Conservation (phyloP, 2,888 invertebrate genomes). For the Steinernema hermaphroditum region DNA sequence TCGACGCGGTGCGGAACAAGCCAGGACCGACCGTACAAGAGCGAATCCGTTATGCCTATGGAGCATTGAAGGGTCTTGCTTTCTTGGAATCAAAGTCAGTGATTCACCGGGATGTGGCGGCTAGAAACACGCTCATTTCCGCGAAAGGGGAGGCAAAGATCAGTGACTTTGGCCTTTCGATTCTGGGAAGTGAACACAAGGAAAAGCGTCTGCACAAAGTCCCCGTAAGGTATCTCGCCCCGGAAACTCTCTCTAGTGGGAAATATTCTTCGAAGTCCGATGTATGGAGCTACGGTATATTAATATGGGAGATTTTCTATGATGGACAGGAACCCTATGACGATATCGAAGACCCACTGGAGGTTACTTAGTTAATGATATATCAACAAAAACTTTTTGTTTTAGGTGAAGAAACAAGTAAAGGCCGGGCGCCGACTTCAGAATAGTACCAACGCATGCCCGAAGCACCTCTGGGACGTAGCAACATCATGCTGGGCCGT, state of each 20-base stretch:
- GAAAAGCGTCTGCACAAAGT: conserved; percentile 49
- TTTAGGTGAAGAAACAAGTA: conserved; percentile 21
- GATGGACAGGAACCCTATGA: conserved; percentile 32
- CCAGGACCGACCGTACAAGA: conserved; percentile 10
- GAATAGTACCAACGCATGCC: conserved; percentile 1
- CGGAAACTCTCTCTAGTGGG: conserved; percentile 28
- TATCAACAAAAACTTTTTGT: background rate
- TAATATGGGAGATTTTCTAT: conserved; percentile 30
- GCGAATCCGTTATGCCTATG: conserved; percentile 1
- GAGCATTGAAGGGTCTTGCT: conserved; percentile 29
- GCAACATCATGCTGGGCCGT: conserved; percentile 7
- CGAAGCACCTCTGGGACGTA: conserved; percentile 24
- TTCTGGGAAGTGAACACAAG: conserved; percentile 49
- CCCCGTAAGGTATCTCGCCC: conserved; percentile 41
- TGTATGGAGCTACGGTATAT: conserved; percentile 26
- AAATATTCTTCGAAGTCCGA: conserved; percentile 32
- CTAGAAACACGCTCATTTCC: conserved; percentile 30
- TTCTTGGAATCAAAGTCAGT: conserved; percentile 23
- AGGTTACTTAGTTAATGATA: conserved; percentile 12
- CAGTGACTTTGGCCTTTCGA: conserved; percentile 54
- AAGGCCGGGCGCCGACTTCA: background rate
- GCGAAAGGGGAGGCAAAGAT: conserved; percentile 45
- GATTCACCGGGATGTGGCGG: conserved; percentile 33
- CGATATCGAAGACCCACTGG: conserved; percentile 20
- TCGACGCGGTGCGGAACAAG: conserved; percentile 28